phyloP scores from a whole-genome alignment of 2,888 invertebrate species.

The Trichopoda pennipes region DNA sequence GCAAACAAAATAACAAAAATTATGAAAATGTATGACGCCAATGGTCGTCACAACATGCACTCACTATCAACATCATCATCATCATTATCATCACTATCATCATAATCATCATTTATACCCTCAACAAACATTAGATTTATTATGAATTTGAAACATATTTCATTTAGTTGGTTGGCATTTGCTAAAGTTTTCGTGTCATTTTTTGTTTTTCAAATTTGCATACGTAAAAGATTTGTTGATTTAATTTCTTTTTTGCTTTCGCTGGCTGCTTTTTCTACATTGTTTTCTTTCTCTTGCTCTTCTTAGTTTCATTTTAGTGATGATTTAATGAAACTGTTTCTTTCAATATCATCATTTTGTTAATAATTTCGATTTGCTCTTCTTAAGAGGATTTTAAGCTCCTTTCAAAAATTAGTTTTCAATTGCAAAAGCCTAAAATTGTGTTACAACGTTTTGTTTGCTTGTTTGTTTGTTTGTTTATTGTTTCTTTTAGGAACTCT shows the following conservation, averaged over 20 bases:
- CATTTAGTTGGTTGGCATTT: slow-evolving; percentile 28
- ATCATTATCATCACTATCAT: slow-evolving; percentile 19
- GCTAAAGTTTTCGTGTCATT: neutral
- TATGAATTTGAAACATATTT: slow-evolving; percentile 49
- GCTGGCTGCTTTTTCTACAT: too few species aligned
- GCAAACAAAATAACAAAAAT: too few species aligned
- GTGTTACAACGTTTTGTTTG: too few species aligned
- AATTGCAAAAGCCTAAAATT: too few species aligned
- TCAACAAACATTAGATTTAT: slow-evolving; percentile 41
- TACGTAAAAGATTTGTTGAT: slow-evolving; percentile 37
- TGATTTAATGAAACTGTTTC: slow-evolving; percentile 20
- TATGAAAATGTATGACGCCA: slow-evolving; percentile 38
- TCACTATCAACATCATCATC: slow-evolving; percentile 18
- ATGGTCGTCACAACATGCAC: slow-evolving; percentile 28
- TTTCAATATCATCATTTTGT: slow-evolving; percentile 10
- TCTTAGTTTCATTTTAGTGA: slow-evolving; percentile 12
- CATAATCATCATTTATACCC: slow-evolving; percentile 27
- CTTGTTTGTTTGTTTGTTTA: too few species aligned
- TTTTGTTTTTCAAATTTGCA: neutral
- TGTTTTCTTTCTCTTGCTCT: neutral
- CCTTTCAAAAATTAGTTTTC: too few species aligned
- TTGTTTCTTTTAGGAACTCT: too few species aligned
- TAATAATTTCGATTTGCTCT: slow-evolving; percentile 36
- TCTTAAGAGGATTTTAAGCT: too few species aligned
- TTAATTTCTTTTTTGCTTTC: slow-evolving; percentile 5